Evolutionary conservation across 30 jellyfish, hydroid and myxozoan genomes (phyloP).

Genomic region (Turritopsis rubra): DNA sequence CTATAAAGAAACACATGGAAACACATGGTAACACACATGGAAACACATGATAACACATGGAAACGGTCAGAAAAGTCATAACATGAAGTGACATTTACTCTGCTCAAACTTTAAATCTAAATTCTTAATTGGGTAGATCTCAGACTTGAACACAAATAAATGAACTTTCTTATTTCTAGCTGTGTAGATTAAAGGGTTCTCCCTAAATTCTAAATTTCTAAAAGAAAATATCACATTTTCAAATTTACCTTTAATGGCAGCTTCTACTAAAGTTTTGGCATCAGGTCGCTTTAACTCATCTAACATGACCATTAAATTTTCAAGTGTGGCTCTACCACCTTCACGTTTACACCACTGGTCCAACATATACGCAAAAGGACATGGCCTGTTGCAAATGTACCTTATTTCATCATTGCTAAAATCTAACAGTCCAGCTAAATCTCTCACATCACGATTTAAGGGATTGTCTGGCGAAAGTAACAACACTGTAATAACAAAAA

Average conservation of each 20-base stretch:
- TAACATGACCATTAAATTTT: conserved; percentile 3
- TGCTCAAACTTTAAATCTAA: too few relatives aligned
- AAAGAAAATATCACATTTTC: too few relatives aligned
- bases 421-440: conserved; percentile 32
- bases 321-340: conserved; percentile 24
- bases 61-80: neutral
- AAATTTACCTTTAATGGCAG: conserved; percentile 18
- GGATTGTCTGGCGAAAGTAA: conserved; percentile 24
- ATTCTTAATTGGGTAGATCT: too few relatives aligned
- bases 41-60: too few relatives aligned
- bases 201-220: too few relatives aligned
- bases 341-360: conserved; percentile 28
- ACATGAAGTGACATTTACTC: too few relatives aligned
- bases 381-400: neutral
- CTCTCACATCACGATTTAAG: conserved; percentile 23
- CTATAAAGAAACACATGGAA: conserved; percentile 3
- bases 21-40: too few relatives aligned
- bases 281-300: conserved; percentile 24
- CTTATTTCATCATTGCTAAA: conserved; percentile 15
- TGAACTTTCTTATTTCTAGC: neutral
- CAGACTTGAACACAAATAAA: neutral
- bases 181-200: neutral
- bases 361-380: conserved; percentile 26
- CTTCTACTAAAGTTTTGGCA: conserved; percentile 20
- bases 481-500: neutral